Evolutionary conservation across 2,113 vertebrate species (phyloP).

Genomic region (Cinclus mexicanus): DNA sequence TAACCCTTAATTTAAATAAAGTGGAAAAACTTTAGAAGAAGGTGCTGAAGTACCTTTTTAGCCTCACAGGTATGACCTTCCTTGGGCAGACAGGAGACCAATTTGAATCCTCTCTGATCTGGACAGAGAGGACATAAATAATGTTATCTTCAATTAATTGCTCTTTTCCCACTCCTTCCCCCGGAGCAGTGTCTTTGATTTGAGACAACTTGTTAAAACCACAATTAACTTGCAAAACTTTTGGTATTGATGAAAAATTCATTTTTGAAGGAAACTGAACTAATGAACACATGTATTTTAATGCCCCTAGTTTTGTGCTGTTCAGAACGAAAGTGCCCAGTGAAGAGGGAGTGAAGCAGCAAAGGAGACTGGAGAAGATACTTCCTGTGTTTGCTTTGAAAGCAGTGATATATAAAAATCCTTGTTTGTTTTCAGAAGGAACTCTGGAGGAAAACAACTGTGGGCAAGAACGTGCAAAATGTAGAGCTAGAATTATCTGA

Average conservation of each 20-base stretch:
- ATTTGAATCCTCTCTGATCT: background rate
- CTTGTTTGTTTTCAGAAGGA: conserved; percentile 45
- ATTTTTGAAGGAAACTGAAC: background rate
- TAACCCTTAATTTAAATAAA: background rate
- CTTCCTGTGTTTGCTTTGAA: conserved; percentile 58
- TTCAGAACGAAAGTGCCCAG: background rate
- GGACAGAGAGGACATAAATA: background rate
- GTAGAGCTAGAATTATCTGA: conserved; percentile 69
- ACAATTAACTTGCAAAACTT: background rate
- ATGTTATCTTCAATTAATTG: background rate
- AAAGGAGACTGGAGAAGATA: background rate
- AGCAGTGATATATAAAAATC: conserved; percentile 70
- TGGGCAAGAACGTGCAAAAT: conserved; percentile 71
- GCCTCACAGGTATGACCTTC: background rate
- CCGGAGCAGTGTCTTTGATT: background rate
- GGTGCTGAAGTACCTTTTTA: background rate
- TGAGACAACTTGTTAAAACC: background rate
- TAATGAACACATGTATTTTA: background rate
- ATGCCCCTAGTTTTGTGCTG: background rate
- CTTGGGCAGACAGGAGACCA: background rate
- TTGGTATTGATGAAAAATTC: background rate
- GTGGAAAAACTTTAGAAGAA: background rate
- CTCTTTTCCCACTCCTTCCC: background rate
- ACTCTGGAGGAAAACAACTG: conserved; percentile 57
- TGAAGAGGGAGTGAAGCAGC: background rate